Base-by-base conservation (phyloP, 2,113 vertebrate species). In the Calyptommatus sinebrachiatus region DNA sequence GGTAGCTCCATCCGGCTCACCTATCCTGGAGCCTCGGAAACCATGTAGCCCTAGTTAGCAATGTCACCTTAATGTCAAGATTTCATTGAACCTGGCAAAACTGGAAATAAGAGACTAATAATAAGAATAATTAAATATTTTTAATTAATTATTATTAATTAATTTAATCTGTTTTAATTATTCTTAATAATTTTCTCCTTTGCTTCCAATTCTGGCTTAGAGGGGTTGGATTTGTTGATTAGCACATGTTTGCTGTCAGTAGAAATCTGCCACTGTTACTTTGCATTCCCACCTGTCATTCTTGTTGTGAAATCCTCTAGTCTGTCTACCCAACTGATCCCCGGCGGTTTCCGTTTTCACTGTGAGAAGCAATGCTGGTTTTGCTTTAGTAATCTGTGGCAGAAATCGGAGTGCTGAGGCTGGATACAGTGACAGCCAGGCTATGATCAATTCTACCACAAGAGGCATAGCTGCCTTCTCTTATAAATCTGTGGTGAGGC, bases 61-160 rank as follows among this genome's bases (percentile, higher is more conserved):
- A 88, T 74, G 69, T 85, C 35, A 92, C 85, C 86, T 89, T 85
- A 83, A 92, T 85, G 4, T 82, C 0, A 46, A 88, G 89, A 72
- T 83, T 89, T 57, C 76, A 79, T 85, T 79, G 86, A 83, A 83
- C 71, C 62, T 86, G 85, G 88, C 73, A 73, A 83, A 73, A 83
- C 78, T 7, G 2, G 65, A 83, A 86, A 81, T 24, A 79, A 83
- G 85, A 4, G 3, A 53, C 78, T 89, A 79, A 76, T 61, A 29
- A 9, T 41, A n/a, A n/a, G n/a, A n/a, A n/a, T n/a, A n/a, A n/a
- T n/a, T n/a, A n/a, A n/a, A n/a, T n/a, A n/a, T n/a, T n/a, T n/a
- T n/a, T n/a, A n/a, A n/a, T n/a, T n/a, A n/a, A n/a, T n/a, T n/a
- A n/a, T n/a, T n/a, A n/a, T n/a, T n/a, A n/a, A n/a, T n/a, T n/a